phyloP scores from a whole-genome alignment of 2,113 vertebrate genomes.

The Dunckerocampus dactyliophorus region DNA sequence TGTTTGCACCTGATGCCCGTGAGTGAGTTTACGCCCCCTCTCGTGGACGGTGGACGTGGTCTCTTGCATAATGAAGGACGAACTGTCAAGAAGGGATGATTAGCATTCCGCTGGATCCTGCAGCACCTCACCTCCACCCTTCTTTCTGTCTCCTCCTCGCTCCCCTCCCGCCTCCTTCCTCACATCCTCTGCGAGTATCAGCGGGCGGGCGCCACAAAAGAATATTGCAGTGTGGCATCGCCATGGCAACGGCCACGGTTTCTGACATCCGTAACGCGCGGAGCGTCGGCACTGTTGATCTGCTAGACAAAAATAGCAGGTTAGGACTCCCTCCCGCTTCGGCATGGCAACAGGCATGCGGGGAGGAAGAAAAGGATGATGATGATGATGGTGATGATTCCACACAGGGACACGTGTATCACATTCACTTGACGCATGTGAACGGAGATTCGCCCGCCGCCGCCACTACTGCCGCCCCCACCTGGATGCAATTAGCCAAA shows the following conservation, averaged over 20 bases:
- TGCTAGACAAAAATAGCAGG: slow-evolving; percentile 60
- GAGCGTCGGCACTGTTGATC: slow-evolving; percentile 62
- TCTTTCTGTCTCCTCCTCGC: slow-evolving; percentile 24
- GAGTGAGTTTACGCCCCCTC: slow-evolving; percentile 13
- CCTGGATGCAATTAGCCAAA: slow-evolving; percentile 14
- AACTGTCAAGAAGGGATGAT: slow-evolving; percentile 65
- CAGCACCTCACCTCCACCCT: slow-evolving; percentile 59
- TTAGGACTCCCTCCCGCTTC: slow-evolving; percentile 20
- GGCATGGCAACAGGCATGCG: slow-evolving; percentile 17
- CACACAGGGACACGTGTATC: too few species aligned
- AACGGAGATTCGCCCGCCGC: background rate
- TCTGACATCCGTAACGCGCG: slow-evolving; percentile 72
- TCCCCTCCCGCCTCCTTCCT: slow-evolving; percentile 25
- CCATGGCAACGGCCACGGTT: slow-evolving; percentile 76
- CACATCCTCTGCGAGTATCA: slow-evolving; percentile 44
- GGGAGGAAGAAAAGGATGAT: background rate
- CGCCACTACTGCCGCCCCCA: slow-evolving; percentile 25
- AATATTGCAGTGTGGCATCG: slow-evolving; percentile 76
- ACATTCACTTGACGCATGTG: background rate
- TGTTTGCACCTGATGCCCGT: background rate
- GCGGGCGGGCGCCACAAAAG: slow-evolving; percentile 52
- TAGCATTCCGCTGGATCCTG: slow-evolving; percentile 73
- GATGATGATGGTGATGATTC: background rate
- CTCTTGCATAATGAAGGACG: slow-evolving; percentile 72
- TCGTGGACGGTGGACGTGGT: slow-evolving; percentile 7